Conservation (phyloP, 2,888 invertebrate species). For the Caenorhabditis plicata region DNA sequence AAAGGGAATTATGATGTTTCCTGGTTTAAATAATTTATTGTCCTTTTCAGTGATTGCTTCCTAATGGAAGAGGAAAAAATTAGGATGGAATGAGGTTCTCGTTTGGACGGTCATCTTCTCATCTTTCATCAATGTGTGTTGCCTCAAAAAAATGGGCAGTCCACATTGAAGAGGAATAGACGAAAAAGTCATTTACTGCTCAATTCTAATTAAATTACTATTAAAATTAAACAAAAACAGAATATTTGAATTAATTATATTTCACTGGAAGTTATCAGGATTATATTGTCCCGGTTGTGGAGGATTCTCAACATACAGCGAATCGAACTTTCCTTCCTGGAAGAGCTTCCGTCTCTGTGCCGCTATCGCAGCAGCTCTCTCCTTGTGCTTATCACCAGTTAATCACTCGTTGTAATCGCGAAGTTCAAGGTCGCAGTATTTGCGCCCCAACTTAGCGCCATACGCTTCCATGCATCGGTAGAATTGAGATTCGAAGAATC, state of each 20-base stretch:
- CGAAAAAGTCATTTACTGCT: no score
- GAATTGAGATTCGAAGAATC: slow-evolving; percentile 63
- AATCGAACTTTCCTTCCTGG: slow-evolving; percentile 54
- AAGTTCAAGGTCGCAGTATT: slow-evolving; percentile 64
- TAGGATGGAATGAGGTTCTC: no score
- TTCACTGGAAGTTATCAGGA: slow-evolving; percentile 57
- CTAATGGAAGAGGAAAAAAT: no score
- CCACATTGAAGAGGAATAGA: no score
- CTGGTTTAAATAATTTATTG: no score
- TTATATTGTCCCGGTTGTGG: slow-evolving; percentile 56
- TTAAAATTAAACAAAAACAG: no score
- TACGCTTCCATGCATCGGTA: slow-evolving; percentile 64
- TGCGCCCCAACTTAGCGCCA: slow-evolving; percentile 60
- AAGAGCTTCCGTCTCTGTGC: slow-evolving; percentile 56
- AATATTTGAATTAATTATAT: slow-evolving; percentile 47
- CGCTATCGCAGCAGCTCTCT: slow-evolving; percentile 54
- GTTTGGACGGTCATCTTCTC: no score
- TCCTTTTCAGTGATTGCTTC: no score
- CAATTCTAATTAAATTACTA: no score
- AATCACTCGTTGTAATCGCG: slow-evolving; percentile 62
- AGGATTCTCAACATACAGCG: slow-evolving; percentile 47
- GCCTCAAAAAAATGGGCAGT: no score
- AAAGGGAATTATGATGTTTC: no score
- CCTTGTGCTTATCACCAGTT: slow-evolving; percentile 55
- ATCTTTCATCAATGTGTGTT: no score